Evolutionary conservation across 2,888 invertebrate species (phyloP), one percentile per base, ranked within the genome.

Genomic region (Thecophora atra): DNA sequence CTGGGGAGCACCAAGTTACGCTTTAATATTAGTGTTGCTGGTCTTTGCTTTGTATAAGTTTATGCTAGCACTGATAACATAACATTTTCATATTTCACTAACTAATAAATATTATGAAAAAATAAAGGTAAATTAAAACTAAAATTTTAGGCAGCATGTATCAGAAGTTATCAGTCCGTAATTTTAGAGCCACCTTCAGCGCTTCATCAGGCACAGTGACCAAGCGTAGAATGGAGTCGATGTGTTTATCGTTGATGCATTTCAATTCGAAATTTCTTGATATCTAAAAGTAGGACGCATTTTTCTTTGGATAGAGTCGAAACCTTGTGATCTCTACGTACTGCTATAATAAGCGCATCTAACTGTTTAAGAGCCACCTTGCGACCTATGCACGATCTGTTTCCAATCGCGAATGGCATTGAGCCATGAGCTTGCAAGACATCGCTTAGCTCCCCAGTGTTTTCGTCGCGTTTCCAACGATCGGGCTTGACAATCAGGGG

Each of bases 401-500:
- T 89, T 0, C 96, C 96, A 75, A 94, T 88, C 1, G 94, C 94
- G 85, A 96, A 96, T 6, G 96, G 96, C 70, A 96, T 80, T 71
- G 91, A 91, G 8, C 93, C 94, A 79, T 91, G 89, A 2, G 92
- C 81, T 80, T 91, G 89, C 71, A 87, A 86, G 2, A 88, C 87
- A 30, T 88, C 85, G 44, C 88, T 87, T 11, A 84, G 79, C 72
- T 90, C 88, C 4, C 78, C 78, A 7, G 78, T 79, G 3, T 73
- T n/a, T 4, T 74, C 60, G 79, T 86, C 88, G 77, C 92, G 89
- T 52, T 88, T 83, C 96, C 96, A 97, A 65, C 96, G 89, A 78
- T 92, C 91, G 0, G 96, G 96, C 75, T 89, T 82, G 81, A 96
- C 94, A 74, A 87, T 80, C 51, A 91, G 82, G 13, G 96, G 91